Evolutionary conservation across 2,888 invertebrate species (phyloP), one percentile per base, ranked within the genome.

Genomic region (Pristionchus japonicus): DNA sequence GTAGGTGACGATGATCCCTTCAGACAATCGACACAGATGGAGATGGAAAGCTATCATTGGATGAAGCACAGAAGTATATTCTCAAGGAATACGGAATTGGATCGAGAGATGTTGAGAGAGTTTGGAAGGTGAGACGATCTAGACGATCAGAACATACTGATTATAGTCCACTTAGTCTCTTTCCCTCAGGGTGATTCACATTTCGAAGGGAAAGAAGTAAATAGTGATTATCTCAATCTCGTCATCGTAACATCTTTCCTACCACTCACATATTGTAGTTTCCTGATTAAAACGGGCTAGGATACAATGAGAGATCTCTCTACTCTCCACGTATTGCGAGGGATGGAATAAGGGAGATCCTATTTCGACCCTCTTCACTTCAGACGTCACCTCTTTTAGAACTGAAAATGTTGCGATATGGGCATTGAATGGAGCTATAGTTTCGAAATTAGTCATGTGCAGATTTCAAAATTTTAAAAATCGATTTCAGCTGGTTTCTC

Each of bases 1-100:
- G n/a, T n/a, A n/a, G n/a, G n/a, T n/a, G n/a, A n/a, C n/a, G n/a
- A n/a, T 34, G 3, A 74, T 84, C n/a, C n/a, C n/a, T 89, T 20
- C 83, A 93, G 91, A 94, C 90, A 74, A 92, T 94, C 23, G 94
- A 94, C 84, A 89, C 88, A 3, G 93, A 94, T 87, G 90, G 91
- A 64, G 92, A 94, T 88, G 92, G 92, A 9, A 88, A 90, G 31
- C 89, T 94, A 2, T 93, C 93, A 20, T 88, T 94, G 57, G 82
- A 86, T 34, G 94, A 94, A 88, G 94, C 94, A 20, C 93, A 94
- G 84, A 89, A 88, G 13, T 94, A 94, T 89, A 90, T 94, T 27
- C 90, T 94, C n/a, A 92, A 90, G 88, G 94, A 94, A 87, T 94
- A 94, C 89, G 93, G 93, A 47, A 94, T 94, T 84, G 90, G 93